A percentile compares a stretch with the other conserved stretches of the same genome.
Conservation (phyloP, 2,888 invertebrate genomes). For the Macaria liturata region DNA sequence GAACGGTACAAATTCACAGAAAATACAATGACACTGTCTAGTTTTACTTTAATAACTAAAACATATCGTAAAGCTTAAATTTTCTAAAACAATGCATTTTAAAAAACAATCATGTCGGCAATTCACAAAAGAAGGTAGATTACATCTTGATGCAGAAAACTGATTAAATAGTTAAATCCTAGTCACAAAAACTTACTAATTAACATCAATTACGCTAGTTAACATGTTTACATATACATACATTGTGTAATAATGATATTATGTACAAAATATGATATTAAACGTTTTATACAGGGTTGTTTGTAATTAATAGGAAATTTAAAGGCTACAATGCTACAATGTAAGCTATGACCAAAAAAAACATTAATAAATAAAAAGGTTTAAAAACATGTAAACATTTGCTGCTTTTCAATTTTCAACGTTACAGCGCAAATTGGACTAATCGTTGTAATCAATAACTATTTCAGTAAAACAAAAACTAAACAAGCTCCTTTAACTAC, state of each 20-base stretch:
- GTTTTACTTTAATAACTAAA: background rate
- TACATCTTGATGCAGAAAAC: slow-evolving; percentile 1
- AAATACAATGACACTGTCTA: too few species aligned
- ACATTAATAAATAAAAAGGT: background rate
- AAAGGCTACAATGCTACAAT: too few species aligned
- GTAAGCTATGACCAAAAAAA: too few species aligned
- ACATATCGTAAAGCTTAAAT: background rate
- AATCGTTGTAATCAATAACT: too few species aligned
- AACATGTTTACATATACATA: slow-evolving; percentile 14
- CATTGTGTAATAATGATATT: slow-evolving; percentile 5
- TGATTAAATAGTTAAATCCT: too few species aligned
- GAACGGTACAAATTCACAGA: too few species aligned
- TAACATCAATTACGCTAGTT: slow-evolving; percentile 15
- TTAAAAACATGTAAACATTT: too few species aligned
- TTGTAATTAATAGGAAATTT: too few species aligned
- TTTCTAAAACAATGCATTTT: background rate
- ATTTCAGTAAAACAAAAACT: too few species aligned
- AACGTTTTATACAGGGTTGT: slow-evolving; percentile 12
- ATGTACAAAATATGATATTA: slow-evolving; percentile 15
- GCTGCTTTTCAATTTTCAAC: too few species aligned
- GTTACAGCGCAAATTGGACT: too few species aligned
- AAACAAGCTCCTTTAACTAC: too few species aligned
- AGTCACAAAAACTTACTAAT: slow-evolving; percentile 11
- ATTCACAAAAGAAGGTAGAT: slow-evolving; percentile 14
- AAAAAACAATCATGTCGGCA: slow-evolving; percentile 13